phyloP scores from a whole-genome alignment of 1,140 invertebrate species.

The Thaumetopoea pityocampa region DNA sequence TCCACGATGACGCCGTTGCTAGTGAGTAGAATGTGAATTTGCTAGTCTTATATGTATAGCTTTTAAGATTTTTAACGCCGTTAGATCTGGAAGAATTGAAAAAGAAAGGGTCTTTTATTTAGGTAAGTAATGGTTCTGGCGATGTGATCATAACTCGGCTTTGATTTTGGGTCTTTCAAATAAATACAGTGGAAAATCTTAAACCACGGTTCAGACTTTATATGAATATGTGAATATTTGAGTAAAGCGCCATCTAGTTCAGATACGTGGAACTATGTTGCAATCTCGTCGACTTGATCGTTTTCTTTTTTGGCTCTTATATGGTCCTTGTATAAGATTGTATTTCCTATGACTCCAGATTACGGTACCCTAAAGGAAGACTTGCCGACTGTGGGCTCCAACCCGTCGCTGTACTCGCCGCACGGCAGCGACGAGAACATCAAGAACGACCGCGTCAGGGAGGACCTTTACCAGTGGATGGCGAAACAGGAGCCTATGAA shows the following conservation, averaged over 20 bases:
- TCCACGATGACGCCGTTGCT: constrained; percentile 66
- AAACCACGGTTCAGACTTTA: no score
- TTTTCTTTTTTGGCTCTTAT: no score
- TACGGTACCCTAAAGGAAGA: constrained; percentile 85
- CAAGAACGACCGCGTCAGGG: constrained; percentile 74
- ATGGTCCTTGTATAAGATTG: no score
- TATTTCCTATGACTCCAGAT: constrained; percentile 68
- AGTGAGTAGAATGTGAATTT: constrained; percentile 47
- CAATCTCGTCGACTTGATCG: no score
- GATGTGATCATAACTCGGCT: no score
- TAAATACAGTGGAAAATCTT: no score
- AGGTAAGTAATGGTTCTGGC: no score
- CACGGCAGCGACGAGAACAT: constrained; percentile 63
- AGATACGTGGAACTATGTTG: no score
- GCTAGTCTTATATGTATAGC: constrained; percentile 1
- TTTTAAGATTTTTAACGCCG: neutral
- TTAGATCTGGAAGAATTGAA: neutral
- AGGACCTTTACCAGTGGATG: constrained; percentile 97
- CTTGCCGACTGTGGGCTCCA: constrained; percentile 69
- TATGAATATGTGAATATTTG: no score
- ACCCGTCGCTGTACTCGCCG: constrained; percentile 72
- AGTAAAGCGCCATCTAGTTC: no score
- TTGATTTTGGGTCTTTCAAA: no score
- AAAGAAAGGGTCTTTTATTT: no score
- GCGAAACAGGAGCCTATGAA: constrained; percentile 88